Evolutionary conservation across 2,888 invertebrate genomes (phyloP).

Genomic region (Catocala nupta): DNA sequence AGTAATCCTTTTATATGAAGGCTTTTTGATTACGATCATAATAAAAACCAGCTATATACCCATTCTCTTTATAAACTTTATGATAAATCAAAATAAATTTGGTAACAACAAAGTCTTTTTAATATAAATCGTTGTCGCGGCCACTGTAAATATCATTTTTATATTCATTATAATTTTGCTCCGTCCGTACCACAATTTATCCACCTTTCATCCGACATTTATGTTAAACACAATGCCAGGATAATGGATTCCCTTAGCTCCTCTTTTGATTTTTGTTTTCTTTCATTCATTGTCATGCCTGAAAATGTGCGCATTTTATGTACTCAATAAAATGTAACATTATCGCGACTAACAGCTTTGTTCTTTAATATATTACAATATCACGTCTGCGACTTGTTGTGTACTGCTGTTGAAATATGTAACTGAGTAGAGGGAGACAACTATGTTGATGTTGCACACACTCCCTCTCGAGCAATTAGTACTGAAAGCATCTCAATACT

Average conservation of each 20-base stretch:
- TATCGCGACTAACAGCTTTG: background rate
- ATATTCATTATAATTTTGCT: slow-evolving; percentile 38
- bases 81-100: too few relatives aligned
- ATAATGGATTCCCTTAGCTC: slow-evolving; percentile 31
- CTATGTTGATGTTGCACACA: too few relatives aligned
- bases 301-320: slow-evolving; percentile 9
- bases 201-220: slow-evolving; percentile 30
- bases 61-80: too few relatives aligned
- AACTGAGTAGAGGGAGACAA: too few relatives aligned
- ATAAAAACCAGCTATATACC: too few relatives aligned
- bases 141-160: slow-evolving; percentile 30
- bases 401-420: too few relatives aligned
- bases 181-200: slow-evolving; percentile 30
- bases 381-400: too few relatives aligned
- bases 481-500: too few relatives aligned
- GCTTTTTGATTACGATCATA: too few relatives aligned
- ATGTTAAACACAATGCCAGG: slow-evolving; percentile 36
- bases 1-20: too few relatives aligned
- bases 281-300: slow-evolving; percentile 17
- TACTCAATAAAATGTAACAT: slow-evolving; percentile 7
- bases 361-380: too few relatives aligned
- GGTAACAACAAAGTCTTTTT: background rate
- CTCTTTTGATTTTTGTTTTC: slow-evolving; percentile 28
- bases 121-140: slow-evolving; percentile 23
- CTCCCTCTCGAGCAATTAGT: too few relatives aligned